These are phyloP conservation scores for Samia ricini DNA, from an alignment of 1,140 invertebrate genomes.

Conservation along the genomic window DNA sequence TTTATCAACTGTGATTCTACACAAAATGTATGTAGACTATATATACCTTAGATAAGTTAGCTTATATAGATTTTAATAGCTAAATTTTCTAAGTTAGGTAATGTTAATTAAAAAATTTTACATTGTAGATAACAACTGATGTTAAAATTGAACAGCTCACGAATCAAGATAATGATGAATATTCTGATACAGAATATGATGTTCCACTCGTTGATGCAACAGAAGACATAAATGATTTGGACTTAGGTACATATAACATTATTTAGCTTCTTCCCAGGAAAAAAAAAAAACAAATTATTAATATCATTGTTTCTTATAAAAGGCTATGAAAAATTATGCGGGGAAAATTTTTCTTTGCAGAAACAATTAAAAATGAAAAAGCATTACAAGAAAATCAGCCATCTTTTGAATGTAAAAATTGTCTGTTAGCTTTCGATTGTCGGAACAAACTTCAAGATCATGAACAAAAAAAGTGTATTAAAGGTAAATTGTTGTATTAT, in stretches of 20 bases:
- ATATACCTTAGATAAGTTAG: too few species aligned
- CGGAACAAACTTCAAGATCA: conserved; percentile 25
- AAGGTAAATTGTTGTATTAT: conserved; percentile 26
- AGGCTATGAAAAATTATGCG: too few species aligned
- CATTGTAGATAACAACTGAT: background rate
- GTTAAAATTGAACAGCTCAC: conserved; percentile 25
- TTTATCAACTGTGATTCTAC: too few species aligned
- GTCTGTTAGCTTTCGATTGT: conserved; percentile 19
- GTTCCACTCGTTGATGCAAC: conserved; percentile 5
- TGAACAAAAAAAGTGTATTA: conserved; percentile 31
- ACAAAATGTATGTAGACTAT: too few species aligned
- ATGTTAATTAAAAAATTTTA: too few species aligned
- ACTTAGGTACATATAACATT: conserved; percentile 2
- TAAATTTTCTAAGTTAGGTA: too few species aligned
- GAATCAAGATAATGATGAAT: conserved; percentile 31
- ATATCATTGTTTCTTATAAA: too few species aligned
- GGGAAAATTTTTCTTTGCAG: conserved; percentile 3
- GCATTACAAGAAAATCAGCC: conserved; percentile 2
- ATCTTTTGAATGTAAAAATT: conserved; percentile 31
- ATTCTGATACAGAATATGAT: conserved; percentile 15
- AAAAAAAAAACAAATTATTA: conserved; percentile 13
- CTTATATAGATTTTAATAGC: too few species aligned
- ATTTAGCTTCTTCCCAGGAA: conserved; percentile 2
- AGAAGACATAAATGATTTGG: conserved; percentile 6
- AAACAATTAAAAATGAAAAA: conserved; percentile 16